Percentiles rank a stretch among this genome's conserved stretches.
phyloP scores from a whole-genome alignment of 2,888 invertebrate genomes.

The Pristionchus entomophagus region DNA sequence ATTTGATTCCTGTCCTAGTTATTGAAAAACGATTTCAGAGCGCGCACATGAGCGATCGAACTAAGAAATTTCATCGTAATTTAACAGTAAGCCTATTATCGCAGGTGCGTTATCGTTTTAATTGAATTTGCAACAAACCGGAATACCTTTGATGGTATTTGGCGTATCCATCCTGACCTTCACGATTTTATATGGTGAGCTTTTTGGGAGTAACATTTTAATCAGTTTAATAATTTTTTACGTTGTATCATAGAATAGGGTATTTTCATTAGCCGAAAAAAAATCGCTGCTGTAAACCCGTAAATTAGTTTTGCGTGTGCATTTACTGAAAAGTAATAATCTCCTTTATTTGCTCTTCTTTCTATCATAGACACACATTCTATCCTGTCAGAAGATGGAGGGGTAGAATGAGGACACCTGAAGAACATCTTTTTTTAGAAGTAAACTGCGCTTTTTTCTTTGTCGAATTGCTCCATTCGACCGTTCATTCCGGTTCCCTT shows the following conservation, averaged over 20 bases:
- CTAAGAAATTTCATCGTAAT: not conserved
- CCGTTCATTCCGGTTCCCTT: not conserved
- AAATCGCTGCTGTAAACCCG: too few species aligned
- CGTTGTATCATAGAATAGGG: not conserved
- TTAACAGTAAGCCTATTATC: not conserved
- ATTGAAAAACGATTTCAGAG: not conserved
- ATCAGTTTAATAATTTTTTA: too few species aligned
- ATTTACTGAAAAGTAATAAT: too few species aligned
- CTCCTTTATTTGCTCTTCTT: too few species aligned
- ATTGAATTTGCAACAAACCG: not conserved
- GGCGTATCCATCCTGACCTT: not conserved
- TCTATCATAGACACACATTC: too few species aligned
- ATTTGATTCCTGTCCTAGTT: too few species aligned
- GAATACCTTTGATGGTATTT: not conserved
- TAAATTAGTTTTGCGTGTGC: too few species aligned
- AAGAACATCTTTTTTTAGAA: not conserved
- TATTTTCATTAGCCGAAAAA: not conserved
- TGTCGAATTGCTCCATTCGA: not conserved
- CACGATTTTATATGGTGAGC: not conserved
- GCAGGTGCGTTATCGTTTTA: not conserved
- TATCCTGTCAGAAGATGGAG: too few species aligned
- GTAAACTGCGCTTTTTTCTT: not conserved
- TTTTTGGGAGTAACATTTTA: too few species aligned
- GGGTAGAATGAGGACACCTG: too few species aligned
- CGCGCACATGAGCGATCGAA: not conserved